Evolutionary conservation across 2,113 vertebrate species (phyloP).

Genomic region (Noturus placidus): DNA sequence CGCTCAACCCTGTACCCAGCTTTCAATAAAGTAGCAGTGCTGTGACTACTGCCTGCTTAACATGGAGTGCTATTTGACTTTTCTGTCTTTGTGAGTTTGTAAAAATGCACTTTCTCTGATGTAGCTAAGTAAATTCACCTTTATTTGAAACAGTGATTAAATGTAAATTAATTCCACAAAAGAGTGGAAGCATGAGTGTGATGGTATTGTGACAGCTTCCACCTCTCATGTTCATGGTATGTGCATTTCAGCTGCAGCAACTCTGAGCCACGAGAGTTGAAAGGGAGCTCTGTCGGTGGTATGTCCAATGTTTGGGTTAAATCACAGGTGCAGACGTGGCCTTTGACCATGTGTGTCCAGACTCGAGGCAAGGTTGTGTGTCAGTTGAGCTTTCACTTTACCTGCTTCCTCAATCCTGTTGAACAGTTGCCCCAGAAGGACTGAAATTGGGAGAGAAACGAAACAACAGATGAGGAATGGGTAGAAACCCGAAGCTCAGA

Average conservation of each 20-base stretch:
- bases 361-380: conserved; percentile 47
- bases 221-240: conserved; percentile 14
- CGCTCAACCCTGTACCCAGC: conserved; percentile 23
- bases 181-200: no score
- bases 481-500: conserved; percentile 13
- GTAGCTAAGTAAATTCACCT: not conserved
- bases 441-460: conserved; percentile 21
- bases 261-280: conserved; percentile 32
- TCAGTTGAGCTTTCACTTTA: conserved; percentile 42
- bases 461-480: conserved; percentile 31
- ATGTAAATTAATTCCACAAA: not conserved
- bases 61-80: not conserved
- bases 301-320: conserved; percentile 72
- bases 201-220: not conserved
- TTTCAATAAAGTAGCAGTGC: conserved; percentile 50
- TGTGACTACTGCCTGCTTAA: conserved; percentile 34
- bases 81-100: not conserved
- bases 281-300: conserved; percentile 55
- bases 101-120: not conserved
- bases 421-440: not conserved
- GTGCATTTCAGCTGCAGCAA: conserved; percentile 15
- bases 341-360: conserved; percentile 64
- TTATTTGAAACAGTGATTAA: not conserved
- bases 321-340: conserved; percentile 71
- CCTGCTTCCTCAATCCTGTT: conserved; percentile 32